Conservation (phyloP, 2,888 invertebrate genomes). For the Pharmacophagus antenor region DNA sequence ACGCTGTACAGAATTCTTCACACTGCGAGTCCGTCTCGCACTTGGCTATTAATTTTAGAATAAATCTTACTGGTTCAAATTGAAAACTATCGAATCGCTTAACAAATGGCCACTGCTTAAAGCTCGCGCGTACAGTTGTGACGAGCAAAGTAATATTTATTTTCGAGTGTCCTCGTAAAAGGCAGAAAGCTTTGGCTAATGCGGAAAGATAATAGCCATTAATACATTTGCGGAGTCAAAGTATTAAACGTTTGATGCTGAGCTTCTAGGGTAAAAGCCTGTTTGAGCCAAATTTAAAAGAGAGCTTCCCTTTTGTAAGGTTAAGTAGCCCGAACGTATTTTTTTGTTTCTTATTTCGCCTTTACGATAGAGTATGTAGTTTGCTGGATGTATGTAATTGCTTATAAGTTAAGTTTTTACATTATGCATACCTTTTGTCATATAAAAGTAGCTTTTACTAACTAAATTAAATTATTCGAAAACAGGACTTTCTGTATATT, state of each 20-base stretch:
- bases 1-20: no score
- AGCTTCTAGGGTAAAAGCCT: conserved; percentile 3
- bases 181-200: conserved; percentile 5
- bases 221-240: conserved; percentile 6
- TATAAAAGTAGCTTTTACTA: no score
- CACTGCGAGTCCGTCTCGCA: no score
- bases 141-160: conserved; percentile 4
- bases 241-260: conserved; percentile 13
- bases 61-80: background rate
- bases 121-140: background rate
- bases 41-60: no score
- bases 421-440: no score
- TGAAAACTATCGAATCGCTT: background rate
- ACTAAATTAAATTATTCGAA: no score
- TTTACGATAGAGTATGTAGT: background rate
- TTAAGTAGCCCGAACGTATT: conserved; percentile 8
- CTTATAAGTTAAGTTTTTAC: no score
- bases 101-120: background rate
- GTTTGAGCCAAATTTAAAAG: conserved; percentile 10
- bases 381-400: background rate
- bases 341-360: background rate
- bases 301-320: conserved; percentile 2
- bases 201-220: conserved; percentile 17
- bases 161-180: conserved; percentile 6
- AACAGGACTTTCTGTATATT: no score